These are phyloP conservation scores for Gracilinanus agilis DNA, from an alignment of 2,113 vertebrate species.

Conservation along the genomic window DNA sequence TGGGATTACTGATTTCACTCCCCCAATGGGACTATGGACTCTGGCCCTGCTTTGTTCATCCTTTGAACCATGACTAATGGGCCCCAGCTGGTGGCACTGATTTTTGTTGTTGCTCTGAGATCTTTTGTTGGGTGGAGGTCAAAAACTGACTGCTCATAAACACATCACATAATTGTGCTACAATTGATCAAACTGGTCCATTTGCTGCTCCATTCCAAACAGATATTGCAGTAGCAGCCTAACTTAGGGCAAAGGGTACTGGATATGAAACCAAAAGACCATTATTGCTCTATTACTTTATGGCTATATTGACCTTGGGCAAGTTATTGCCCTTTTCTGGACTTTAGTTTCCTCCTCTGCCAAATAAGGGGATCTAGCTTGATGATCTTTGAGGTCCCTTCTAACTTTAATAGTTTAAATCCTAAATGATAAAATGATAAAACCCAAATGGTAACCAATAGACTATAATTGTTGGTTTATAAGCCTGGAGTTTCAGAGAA, in stretches of 20 bases:
- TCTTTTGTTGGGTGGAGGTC: background rate
- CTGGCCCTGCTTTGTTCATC: background rate
- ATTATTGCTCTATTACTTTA: background rate
- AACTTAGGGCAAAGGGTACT: background rate
- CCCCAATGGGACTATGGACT: background rate
- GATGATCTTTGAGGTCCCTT: background rate
- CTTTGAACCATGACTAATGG: background rate
- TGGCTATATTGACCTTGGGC: background rate
- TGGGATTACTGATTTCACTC: background rate
- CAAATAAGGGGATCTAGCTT: background rate
- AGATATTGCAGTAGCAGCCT: background rate
- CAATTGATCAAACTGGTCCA: background rate
- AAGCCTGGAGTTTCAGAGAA: background rate
- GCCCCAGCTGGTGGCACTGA: fast-evolving
- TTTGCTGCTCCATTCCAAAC: background rate
- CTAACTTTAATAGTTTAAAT: background rate
- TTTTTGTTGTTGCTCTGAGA: background rate
- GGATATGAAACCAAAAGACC: background rate
- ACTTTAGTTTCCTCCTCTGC: background rate
- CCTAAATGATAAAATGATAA: background rate
- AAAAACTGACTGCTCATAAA: background rate
- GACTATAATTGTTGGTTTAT: background rate
- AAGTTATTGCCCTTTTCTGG: background rate
- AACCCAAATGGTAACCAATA: background rate
- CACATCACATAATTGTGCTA: background rate